Percentiles rank a stretch among this genome's conserved stretches.
These are phyloP conservation scores for Acanthurus lineatus DNA, from an alignment of 2,797 vertebrate genomes.

Conservation along the genomic window DNA sequence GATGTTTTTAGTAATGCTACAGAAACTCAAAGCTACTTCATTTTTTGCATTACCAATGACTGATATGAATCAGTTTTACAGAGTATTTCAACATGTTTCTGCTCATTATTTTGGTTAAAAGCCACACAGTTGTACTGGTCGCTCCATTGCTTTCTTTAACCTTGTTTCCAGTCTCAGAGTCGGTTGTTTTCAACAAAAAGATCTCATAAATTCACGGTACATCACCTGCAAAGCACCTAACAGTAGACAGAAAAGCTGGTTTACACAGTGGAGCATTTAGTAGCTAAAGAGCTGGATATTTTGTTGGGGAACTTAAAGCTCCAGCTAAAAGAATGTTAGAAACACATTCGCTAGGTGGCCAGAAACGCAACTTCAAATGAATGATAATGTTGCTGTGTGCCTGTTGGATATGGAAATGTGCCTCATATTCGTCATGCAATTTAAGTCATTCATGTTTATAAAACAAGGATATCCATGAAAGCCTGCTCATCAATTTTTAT, in stretches of 20 bases:
- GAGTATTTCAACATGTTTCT: not conserved
- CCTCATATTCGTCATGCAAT: too few species aligned
- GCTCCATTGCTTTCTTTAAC: slow-evolving; percentile 1
- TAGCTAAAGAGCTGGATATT: slow-evolving; percentile 6
- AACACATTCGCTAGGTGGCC: not conserved
- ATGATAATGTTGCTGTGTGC: too few species aligned
- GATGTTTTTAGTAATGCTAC: not conserved
- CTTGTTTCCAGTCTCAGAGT: slow-evolving; percentile 26
- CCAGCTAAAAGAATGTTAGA: not conserved
- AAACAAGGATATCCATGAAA: too few species aligned
- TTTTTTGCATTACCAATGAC: slow-evolving; percentile 9
- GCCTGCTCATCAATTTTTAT: too few species aligned
- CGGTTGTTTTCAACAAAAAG: slow-evolving; percentile 15
- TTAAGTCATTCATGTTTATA: not conserved
- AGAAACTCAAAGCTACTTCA: not conserved
- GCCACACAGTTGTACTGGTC: slow-evolving; percentile 4
- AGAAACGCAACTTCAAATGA: slow-evolving; percentile 1
- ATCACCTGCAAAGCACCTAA: not conserved
- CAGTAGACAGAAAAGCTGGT: not conserved
- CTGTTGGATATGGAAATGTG: too few species aligned
- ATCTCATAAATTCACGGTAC: slow-evolving; percentile 3
- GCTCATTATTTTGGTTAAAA: slow-evolving; percentile 26
- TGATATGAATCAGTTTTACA: not conserved
- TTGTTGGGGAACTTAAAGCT: slow-evolving; percentile 9
- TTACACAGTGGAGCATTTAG: slow-evolving; percentile 1